Conservation (phyloP, 2,797 vertebrate genomes). For the Stomatorhinus walkeri region DNA sequence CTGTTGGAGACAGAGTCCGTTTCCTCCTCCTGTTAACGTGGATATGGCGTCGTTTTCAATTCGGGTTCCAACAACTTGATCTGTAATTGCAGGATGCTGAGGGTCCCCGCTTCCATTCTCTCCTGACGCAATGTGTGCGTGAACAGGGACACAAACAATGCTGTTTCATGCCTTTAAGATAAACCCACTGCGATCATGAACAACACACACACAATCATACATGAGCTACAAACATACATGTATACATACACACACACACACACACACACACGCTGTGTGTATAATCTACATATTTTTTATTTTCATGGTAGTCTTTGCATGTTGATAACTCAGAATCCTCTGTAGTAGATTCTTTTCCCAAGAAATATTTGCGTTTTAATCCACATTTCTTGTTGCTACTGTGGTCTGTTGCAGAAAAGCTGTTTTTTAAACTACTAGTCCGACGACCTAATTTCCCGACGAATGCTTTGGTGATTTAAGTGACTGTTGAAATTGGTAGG, state of each 20-base stretch:
- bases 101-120: background rate
- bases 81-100: background rate
- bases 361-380: background rate
- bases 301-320: background rate
- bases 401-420: background rate
- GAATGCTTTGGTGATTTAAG: background rate
- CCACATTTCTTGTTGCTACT: background rate
- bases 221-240: background rate
- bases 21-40: background rate
- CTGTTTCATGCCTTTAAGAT: background rate
- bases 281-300: background rate
- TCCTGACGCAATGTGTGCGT: background rate
- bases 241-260: background rate
- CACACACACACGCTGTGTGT: background rate
- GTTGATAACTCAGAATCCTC: background rate
- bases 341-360: background rate
- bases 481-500: background rate
- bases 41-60: background rate
- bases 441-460: background rate
- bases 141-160: background rate
- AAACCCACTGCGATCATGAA: background rate
- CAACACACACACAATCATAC: background rate
- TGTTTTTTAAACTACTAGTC: background rate
- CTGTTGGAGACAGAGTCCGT: background rate
- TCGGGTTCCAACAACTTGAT: background rate